phyloP scores from a whole-genome alignment of 2,797 vertebrate genomes.

The Lutjanus argentimaculatus region DNA sequence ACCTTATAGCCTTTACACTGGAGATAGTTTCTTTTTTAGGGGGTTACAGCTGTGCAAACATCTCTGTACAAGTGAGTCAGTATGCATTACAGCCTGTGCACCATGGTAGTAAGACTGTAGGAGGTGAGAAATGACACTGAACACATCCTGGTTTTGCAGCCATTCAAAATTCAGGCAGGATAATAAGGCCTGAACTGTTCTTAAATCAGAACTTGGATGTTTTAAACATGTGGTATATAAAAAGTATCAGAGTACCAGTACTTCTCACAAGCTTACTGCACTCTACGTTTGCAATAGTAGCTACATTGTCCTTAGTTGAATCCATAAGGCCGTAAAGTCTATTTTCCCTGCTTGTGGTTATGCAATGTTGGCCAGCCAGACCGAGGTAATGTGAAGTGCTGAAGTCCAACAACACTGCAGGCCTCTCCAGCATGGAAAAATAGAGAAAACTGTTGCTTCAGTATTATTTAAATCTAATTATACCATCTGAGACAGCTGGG shows the following conservation, averaged over 20 bases:
- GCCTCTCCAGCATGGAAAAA: constrained; percentile 34
- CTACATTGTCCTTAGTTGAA: constrained; percentile 25
- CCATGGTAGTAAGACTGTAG: neutral
- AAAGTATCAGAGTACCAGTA: no score
- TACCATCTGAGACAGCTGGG: constrained; percentile 37
- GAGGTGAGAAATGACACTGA: neutral
- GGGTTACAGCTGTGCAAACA: constrained; percentile 54
- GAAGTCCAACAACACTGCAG: constrained; percentile 36
- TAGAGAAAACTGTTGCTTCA: constrained; percentile 51
- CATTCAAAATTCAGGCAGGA: no score
- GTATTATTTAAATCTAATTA: constrained; percentile 54
- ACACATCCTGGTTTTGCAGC: no score
- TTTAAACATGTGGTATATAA: no score
- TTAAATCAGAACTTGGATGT: no score
- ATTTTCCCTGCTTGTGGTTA: constrained; percentile 47
- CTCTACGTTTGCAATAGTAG: constrained; percentile 33
- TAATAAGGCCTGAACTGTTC: no score
- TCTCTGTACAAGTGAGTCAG: constrained; percentile 1
- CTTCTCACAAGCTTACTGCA: neutral
- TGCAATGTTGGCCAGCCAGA: constrained; percentile 31
- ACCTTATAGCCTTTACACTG: no score
- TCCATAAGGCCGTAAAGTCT: constrained; percentile 41
- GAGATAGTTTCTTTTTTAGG: neutral
- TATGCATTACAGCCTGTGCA: constrained; percentile 6
- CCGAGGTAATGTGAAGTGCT: constrained; percentile 44